phyloP scores from a whole-genome alignment of 2,888 invertebrate species.

The Caenorhabditis afra region DNA sequence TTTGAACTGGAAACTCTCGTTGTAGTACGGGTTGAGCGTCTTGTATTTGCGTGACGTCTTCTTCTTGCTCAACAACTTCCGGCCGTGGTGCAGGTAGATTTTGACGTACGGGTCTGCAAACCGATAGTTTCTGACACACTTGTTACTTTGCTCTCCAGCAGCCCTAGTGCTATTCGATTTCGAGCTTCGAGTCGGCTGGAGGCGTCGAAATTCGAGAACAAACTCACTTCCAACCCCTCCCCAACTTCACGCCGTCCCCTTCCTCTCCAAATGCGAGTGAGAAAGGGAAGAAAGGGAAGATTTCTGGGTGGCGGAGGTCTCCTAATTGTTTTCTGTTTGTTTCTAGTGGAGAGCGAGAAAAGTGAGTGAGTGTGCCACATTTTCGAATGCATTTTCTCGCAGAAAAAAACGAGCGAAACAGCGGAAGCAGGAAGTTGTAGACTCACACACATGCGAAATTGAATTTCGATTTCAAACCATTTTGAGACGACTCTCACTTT shows the following conservation, averaged over 20 bases:
- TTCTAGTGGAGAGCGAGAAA: conserved; percentile 4
- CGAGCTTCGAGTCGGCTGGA: too few species aligned
- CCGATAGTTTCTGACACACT: too few species aligned
- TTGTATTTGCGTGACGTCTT: conserved; percentile 80
- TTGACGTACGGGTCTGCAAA: conserved; percentile 80
- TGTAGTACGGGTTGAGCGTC: conserved; percentile 77
- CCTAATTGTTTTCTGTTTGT: conserved; percentile 37
- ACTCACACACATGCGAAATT: too few species aligned
- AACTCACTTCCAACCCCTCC: not conserved
- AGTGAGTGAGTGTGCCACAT: not conserved
- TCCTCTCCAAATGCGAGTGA: not conserved
- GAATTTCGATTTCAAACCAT: conserved; percentile 1
- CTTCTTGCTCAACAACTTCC: conserved; percentile 79
- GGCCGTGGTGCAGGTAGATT: conserved; percentile 78
- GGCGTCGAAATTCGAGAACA: too few species aligned
- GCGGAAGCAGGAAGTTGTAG: conserved; percentile 11
- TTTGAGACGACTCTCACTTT: too few species aligned
- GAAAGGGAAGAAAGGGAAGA: not conserved
- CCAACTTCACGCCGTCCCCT: not conserved
- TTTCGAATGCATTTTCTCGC: not conserved
- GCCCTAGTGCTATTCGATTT: too few species aligned
- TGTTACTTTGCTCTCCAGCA: too few species aligned
- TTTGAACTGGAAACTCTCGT: conserved; percentile 80
- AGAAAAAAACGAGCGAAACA: conserved; percentile 1
- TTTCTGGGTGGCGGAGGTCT: conserved; percentile 9